These are phyloP conservation scores for Heliconius sara DNA, from an alignment of 2,888 invertebrate genomes.

Conservation along the genomic window DNA sequence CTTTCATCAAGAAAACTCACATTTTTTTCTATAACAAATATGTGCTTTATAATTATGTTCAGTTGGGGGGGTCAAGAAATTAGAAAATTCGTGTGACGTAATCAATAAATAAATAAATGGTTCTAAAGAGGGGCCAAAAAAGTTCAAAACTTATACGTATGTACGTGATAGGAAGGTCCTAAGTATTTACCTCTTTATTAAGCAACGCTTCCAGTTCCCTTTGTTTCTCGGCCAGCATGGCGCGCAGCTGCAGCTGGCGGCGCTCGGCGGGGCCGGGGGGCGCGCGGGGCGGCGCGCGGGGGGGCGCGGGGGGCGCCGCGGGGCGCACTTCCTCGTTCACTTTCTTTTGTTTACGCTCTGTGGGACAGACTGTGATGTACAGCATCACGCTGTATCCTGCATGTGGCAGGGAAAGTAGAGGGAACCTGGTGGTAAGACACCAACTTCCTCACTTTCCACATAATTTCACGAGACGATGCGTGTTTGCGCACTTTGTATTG, in stretches of 20 bases:
- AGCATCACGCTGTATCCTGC: not conserved
- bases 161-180: not conserved
- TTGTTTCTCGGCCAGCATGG: slow-evolving; percentile 85
- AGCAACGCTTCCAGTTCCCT: slow-evolving; percentile 86
- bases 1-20: no score
- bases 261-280: slow-evolving; percentile 78
- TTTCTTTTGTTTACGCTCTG: slow-evolving; percentile 73
- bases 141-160: no score
- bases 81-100: no score
- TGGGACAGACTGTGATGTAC: not conserved
- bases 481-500: not conserved
- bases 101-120: not conserved
- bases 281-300: slow-evolving; percentile 44
- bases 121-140: not conserved
- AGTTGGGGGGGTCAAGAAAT: no score
- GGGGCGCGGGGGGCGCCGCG: slow-evolving; percentile 41
- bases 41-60: no score
- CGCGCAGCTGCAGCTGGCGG: slow-evolving; percentile 80
- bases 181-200: slow-evolving; percentile 81
- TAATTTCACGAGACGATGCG: no score
- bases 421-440: not conserved
- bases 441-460: no score
- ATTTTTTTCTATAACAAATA: no score
- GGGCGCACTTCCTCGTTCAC: slow-evolving; percentile 69
- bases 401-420: not conserved